Percentiles rank a stretch among this genome's conserved stretches.
Conservation (phyloP, 2,113 vertebrate genomes). For the Alces alces region DNA sequence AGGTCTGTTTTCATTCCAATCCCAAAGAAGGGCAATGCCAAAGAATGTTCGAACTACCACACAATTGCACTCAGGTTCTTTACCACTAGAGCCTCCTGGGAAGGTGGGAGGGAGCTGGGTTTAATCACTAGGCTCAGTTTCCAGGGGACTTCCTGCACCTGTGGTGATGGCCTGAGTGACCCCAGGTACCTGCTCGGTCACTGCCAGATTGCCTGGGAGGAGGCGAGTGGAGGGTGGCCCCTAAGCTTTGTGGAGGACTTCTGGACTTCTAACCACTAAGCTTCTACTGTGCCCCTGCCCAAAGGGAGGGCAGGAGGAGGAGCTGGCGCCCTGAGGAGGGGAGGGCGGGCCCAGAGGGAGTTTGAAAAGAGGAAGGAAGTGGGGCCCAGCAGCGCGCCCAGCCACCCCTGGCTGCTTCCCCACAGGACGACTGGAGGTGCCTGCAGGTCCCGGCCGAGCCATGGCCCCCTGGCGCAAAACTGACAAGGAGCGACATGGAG, state of each 20-base stretch:
- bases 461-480: constrained; percentile 80
- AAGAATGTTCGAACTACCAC: background rate
- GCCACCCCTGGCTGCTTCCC: constrained; percentile 53
- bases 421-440: background rate
- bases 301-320: background rate
- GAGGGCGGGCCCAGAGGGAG: constrained; percentile 66
- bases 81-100: background rate
- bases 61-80: background rate
- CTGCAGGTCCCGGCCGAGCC: background rate
- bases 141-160: background rate
- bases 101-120: background rate
- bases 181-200: background rate
- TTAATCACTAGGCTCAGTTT: background rate
- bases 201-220: background rate
- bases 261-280: background rate
- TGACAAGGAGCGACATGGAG: constrained; percentile 76
- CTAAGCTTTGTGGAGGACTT: background rate
- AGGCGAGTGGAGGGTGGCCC: background rate
- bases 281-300: background rate
- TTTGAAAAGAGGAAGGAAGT: constrained; percentile 86
- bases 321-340: background rate
- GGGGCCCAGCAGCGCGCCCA: constrained; percentile 57
- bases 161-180: no score
- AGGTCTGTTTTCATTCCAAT: background rate
- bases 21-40: background rate